A percentile compares a stretch with the other conserved stretches of the same genome.
These are phyloP conservation scores for Julus scandinavius DNA, from an alignment of 2,888 invertebrate genomes.

Conservation along the genomic window DNA sequence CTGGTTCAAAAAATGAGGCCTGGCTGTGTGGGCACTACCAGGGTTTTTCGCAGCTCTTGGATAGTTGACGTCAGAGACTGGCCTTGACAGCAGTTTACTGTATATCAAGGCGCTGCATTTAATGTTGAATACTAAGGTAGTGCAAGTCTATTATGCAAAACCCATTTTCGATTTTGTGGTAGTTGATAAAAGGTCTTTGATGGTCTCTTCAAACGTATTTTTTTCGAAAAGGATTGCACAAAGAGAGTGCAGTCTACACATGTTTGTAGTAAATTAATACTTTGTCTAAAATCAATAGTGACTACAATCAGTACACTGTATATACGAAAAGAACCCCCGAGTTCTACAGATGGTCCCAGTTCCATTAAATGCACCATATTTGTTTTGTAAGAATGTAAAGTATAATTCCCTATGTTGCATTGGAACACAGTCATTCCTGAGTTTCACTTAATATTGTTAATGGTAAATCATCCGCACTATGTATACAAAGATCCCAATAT, in stretches of 20 bases:
- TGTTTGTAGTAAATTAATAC: background rate
- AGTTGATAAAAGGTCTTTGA: background rate
- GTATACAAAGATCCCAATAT: too few species aligned
- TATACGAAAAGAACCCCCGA: too few species aligned
- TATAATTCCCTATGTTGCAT: too few species aligned
- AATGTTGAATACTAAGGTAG: conserved; percentile 23
- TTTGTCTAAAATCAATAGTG: background rate
- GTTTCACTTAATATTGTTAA: too few species aligned
- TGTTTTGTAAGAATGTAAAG: too few species aligned
- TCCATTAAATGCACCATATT: background rate
- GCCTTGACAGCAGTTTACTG: conserved; percentile 25
- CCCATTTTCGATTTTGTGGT: background rate
- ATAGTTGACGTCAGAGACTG: conserved; percentile 9
- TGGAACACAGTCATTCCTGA: too few species aligned
- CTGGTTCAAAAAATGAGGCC: conserved; percentile 22
- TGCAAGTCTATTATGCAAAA: background rate
- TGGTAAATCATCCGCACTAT: too few species aligned
- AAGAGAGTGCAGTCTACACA: background rate
- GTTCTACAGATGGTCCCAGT: background rate
- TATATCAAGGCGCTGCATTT: conserved; percentile 13
- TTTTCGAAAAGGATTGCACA: background rate
- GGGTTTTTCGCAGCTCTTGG: conserved; percentile 21
- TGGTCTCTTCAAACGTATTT: background rate
- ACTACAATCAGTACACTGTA: background rate
- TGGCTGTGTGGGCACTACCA: conserved; percentile 20